Conservation (phyloP, 2,113 vertebrate genomes). For the Chlorodrepanis virens region DNA sequence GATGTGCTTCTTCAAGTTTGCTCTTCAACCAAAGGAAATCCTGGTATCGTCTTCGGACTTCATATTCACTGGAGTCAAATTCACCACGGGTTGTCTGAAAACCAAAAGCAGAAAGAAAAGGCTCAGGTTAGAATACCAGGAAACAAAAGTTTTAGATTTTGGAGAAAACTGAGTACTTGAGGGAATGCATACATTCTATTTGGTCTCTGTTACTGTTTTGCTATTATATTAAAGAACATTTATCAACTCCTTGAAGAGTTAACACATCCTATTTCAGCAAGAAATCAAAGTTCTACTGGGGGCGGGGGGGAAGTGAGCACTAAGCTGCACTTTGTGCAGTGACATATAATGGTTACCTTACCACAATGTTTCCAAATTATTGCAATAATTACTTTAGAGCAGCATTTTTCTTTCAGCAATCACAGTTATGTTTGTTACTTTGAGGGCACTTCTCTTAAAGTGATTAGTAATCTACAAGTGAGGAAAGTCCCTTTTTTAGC, state of each 20-base stretch:
- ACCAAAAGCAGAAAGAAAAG: constrained; percentile 9
- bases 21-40: constrained; percentile 94
- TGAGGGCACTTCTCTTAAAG: constrained; percentile 17
- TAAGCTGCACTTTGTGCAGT: background rate
- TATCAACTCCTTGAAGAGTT: constrained; percentile 9
- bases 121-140: background rate
- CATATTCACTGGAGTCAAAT: constrained; percentile 93
- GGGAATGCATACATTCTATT: background rate
- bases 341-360: background rate
- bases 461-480: constrained; percentile 23
- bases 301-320: background rate
- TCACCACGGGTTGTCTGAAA: constrained; percentile 90
- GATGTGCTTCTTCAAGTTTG: constrained; percentile 88
- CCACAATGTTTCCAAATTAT: background rate
- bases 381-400: background rate
- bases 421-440: background rate
- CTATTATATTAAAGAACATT: background rate
- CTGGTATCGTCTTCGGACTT: constrained; percentile 92
- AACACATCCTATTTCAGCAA: constrained; percentile 23
- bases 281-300: constrained; percentile 31
- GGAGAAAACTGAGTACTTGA: constrained; percentile 8
- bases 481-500: constrained; percentile 42
- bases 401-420: background rate
- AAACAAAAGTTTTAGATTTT: background rate
- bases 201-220: constrained; percentile 18